A percentile compares a stretch with the other conserved stretches of the same genome.
phyloP scores from a whole-genome alignment of 2,888 invertebrate genomes.

The Norana najaformis region DNA sequence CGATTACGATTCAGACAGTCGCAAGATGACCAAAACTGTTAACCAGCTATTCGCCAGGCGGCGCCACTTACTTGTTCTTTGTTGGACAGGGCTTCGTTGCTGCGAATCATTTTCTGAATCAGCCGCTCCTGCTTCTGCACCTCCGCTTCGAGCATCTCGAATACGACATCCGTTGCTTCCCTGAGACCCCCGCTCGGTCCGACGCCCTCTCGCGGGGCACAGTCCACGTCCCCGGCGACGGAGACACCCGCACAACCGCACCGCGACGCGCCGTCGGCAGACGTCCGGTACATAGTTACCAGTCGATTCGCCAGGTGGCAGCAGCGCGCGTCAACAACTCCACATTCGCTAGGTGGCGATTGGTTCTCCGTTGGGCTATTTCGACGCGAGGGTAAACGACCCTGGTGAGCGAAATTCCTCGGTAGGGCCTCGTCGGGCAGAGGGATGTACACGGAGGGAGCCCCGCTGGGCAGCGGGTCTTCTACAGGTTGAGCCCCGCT shows the following conservation, averaged over 20 bases:
- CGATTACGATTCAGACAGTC: no score
- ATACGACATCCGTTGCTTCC: not conserved
- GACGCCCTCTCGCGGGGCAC: not conserved
- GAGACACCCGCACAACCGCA: not conserved
- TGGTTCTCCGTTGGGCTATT: not conserved
- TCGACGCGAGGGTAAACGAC: not conserved
- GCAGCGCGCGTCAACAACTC: not conserved
- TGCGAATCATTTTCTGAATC: not conserved
- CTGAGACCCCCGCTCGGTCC: not conserved
- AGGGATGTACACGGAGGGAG: not conserved
- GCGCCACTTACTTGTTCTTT: conserved; percentile 6
- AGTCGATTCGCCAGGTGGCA: not conserved
- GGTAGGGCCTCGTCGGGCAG: not conserved
- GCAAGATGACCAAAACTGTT: no score
- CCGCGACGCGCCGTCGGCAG: not conserved
- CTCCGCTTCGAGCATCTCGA: not conserved
- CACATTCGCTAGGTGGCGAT: not conserved
- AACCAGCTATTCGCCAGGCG: not conserved
- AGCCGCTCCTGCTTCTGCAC: not conserved
- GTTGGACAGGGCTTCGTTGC: not conserved
- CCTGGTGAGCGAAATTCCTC: not conserved
- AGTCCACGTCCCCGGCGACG: not conserved
- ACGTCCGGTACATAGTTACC: not conserved
- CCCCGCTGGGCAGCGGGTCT: not conserved
- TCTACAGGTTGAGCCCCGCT: not conserved